Evolutionary conservation across 2,113 vertebrate species (phyloP), one percentile per base, ranked within the genome.

Genomic region (Pavo muticus): DNA sequence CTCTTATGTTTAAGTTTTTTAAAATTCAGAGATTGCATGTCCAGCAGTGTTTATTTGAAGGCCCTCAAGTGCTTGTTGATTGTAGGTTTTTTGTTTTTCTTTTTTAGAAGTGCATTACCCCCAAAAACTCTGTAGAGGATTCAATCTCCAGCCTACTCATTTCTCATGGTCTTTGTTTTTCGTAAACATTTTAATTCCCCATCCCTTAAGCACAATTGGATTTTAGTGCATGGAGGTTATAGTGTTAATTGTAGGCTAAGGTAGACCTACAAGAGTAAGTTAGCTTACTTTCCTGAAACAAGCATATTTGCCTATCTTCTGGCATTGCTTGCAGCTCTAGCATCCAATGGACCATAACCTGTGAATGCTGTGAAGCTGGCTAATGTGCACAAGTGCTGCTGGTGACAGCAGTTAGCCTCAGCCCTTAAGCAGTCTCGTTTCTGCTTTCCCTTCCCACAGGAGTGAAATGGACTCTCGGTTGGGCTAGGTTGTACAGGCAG

Each of bases 1-100:
- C 0, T 7, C 48, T 54, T 79, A 56, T 27, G 6, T 35, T 74
- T 15, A 81, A 47, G 9, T 60, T 63, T 40, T 50, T 85, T 80
- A 40, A 6, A 42, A 2, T 77, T 50, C 57, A 75, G 56, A 70
- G 37, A 32, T 60, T 54, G 39, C 3, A 1, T 20, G 8, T 11
- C 39, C 69, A 88, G 27, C 7, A 2, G 1, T 87, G 32, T 82
- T 95, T 82, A 40, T 89, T 72, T 91, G 47, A 84, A 91, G 84
- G 37, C 14, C 4, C 4, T 87, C 19, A 89, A 82, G 70, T 87
- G 17, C 47, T 81, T 84, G 21, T 14, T 35, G 52, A 6, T 6
- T 18, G 27, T 44, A 50, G 32, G 10, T 29, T 40, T 64, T n/a
- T 56, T 27, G 4, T 7, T 20, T 48, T 37, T 69, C 42, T 60